phyloP scores from a whole-genome alignment of 2,113 vertebrate species.

The Neolamprologus hecqui region DNA sequence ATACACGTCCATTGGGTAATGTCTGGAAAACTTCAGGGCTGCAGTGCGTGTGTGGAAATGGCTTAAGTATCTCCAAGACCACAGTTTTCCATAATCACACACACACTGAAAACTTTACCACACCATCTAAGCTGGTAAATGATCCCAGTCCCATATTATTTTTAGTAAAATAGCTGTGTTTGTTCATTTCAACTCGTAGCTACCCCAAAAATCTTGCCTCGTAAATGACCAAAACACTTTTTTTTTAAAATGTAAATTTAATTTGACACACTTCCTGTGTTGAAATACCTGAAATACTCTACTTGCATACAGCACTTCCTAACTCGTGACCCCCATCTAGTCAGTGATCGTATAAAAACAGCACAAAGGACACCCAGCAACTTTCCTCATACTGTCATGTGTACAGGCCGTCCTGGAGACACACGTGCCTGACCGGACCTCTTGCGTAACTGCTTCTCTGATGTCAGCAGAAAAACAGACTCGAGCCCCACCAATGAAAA shows the following conservation, averaged over 20 bases:
- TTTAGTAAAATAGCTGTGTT: background rate
- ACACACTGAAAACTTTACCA: background rate
- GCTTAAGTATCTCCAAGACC: background rate
- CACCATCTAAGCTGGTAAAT: background rate
- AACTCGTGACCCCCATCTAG: background rate
- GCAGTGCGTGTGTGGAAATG: background rate
- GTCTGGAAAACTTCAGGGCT: background rate
- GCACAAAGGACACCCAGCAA: background rate
- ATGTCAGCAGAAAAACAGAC: background rate
- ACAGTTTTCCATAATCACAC: background rate
- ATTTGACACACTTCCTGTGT: background rate
- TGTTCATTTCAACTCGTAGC: background rate
- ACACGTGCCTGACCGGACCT: background rate
- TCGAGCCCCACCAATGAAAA: background rate
- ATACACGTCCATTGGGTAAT: background rate
- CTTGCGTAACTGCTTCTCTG: conserved; percentile 7
- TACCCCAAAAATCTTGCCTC: background rate
- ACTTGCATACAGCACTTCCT: background rate
- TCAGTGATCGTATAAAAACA: background rate
- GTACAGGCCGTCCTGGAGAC: background rate
- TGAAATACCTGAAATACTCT: background rate
- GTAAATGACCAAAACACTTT: background rate
- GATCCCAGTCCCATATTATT: background rate
- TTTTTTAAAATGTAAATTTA: background rate
- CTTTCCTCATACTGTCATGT: conserved; percentile 6